A percentile compares a stretch with the other conserved stretches of the same genome.
phyloP scores from a whole-genome alignment of 37 sponge, comb jelly and placozoan species.

The Bolinopsis microptera region DNA sequence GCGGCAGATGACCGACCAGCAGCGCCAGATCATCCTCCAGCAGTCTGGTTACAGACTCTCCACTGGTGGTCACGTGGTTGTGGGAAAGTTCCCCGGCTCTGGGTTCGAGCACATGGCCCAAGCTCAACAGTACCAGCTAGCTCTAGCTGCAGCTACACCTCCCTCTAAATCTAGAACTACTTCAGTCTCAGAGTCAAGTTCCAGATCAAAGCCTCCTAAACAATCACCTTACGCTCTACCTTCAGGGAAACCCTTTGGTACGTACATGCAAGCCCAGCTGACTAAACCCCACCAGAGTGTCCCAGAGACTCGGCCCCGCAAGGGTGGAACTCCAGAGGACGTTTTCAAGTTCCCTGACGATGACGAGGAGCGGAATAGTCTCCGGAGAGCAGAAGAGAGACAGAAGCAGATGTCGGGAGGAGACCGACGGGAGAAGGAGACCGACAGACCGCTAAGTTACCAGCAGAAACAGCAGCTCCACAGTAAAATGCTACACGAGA shows the following conservation, averaged over 20 bases:
- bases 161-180: not conserved
- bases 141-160: not conserved
- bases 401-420: slow-evolving; percentile 24
- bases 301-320: not conserved
- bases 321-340: slow-evolving; percentile 35
- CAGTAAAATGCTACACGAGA: slow-evolving; percentile 49
- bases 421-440: slow-evolving; percentile 20
- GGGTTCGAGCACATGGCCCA: not conserved
- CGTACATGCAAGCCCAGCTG: slow-evolving; percentile 60
- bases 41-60: slow-evolving; percentile 1
- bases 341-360: slow-evolving; percentile 62
- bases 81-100: slow-evolving; percentile 15
- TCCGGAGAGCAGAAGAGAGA: slow-evolving; percentile 5
- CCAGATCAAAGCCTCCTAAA: not conserved
- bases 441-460: slow-evolving; percentile 13
- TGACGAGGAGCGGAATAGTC: slow-evolving; percentile 58
- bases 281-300: slow-evolving; percentile 26
- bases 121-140: not conserved
- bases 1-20: slow-evolving; percentile 41
- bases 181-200: not conserved
- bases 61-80: slow-evolving; percentile 1
- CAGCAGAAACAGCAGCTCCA: slow-evolving; percentile 65
- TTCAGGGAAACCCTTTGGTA: not conserved
- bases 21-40: slow-evolving; percentile 31
- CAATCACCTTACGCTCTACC: not conserved